Evolutionary conservation across 2,888 invertebrate species (phyloP).

Genomic region (Sclerodermus sp.): DNA sequence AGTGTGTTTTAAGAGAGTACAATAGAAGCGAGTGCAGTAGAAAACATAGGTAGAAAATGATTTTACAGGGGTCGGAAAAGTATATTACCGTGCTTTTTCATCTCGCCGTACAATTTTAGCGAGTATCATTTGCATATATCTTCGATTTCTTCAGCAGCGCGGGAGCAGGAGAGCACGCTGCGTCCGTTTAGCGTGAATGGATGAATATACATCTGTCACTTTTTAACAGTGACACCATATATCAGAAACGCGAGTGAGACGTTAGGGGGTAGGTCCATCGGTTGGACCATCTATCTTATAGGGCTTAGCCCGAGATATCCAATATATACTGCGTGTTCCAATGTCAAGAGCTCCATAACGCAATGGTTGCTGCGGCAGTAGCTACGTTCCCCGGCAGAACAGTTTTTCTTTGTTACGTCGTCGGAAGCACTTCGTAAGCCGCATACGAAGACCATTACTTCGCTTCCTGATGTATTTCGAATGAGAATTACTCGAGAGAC

Average conservation of each 20-base stretch:
- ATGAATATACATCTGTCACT: constrained; percentile 40
- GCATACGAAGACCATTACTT: constrained; percentile 10
- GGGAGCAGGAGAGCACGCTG: constrained; percentile 5
- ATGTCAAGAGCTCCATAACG: constrained; percentile 21
- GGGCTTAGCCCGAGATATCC: constrained; percentile 34
- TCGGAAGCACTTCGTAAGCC: constrained; percentile 11
- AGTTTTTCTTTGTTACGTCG: constrained; percentile 24
- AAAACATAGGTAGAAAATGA: neutral
- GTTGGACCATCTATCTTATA: constrained; percentile 41
- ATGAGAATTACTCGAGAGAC: too few relatives aligned
- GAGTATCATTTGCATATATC: constrained; percentile 29
- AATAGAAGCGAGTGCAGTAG: too few relatives aligned
- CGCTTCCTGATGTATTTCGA: too few relatives aligned
- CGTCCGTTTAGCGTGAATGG: constrained; percentile 6
- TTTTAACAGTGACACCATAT: constrained; percentile 40
- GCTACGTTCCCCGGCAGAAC: neutral
- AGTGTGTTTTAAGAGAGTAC: too few relatives aligned
- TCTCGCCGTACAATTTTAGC: constrained; percentile 25
- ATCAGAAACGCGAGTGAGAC: constrained; percentile 43
- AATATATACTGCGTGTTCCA: constrained; percentile 20
- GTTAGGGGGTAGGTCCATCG: constrained; percentile 24
- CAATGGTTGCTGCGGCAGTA: constrained; percentile 4
- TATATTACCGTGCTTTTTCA: neutral
- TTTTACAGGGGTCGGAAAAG: neutral
- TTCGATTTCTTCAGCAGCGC: constrained; percentile 30